Conservation (phyloP, 2,888 invertebrate species). For the Hartigia nigra region DNA sequence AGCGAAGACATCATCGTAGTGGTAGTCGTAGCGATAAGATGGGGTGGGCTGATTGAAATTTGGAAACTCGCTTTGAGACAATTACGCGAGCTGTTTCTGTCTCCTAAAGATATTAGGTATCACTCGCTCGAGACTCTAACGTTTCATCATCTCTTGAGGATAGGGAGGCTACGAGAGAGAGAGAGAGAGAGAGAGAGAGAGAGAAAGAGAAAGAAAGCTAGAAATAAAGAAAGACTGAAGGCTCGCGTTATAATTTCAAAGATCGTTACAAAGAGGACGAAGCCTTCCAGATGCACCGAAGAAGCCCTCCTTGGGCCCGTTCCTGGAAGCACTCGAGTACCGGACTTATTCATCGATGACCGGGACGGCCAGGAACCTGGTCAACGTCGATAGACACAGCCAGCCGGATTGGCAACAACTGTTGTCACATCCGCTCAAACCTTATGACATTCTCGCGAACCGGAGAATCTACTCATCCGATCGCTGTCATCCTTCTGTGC, state of each 20-base stretch:
- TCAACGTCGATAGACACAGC: neutral
- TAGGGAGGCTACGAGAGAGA: neutral
- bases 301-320: constrained; percentile 22
- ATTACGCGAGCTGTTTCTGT: constrained; percentile 55
- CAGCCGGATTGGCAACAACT: constrained; percentile 17
- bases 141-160: neutral
- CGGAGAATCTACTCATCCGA: neutral
- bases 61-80: constrained; percentile 65
- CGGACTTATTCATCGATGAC: constrained; percentile 61
- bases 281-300: constrained; percentile 21
- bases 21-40: constrained; percentile 16
- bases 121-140: constrained; percentile 10
- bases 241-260: neutral
- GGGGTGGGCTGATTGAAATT: constrained; percentile 60
- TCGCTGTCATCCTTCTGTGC: neutral
- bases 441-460: constrained; percentile 14
- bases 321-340: constrained; percentile 35
- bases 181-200: neutral
- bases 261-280: constrained; percentile 12
- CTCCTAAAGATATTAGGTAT: constrained; percentile 34
- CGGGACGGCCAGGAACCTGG: neutral
- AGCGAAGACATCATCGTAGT: constrained; percentile 24
- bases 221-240: neutral
- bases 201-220: neutral
- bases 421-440: constrained; percentile 37